A percentile compares a stretch with the other conserved stretches of the same genome.
phyloP scores from a whole-genome alignment of 2,888 invertebrate genomes.

The Campopleginae sp. region DNA sequence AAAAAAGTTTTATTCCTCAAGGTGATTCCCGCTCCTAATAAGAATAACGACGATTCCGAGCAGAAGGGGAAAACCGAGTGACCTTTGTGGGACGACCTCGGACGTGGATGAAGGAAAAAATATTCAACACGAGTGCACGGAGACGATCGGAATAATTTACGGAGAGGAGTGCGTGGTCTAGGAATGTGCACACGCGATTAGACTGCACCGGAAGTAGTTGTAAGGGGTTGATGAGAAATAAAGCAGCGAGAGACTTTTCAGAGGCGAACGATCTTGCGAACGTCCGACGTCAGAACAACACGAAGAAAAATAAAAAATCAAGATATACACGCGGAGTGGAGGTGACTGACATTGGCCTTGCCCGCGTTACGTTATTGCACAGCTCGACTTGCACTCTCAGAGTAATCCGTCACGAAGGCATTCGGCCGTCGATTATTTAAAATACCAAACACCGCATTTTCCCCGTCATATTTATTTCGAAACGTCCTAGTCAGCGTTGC shows the following conservation, averaged over 20 bases:
- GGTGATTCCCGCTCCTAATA: no score
- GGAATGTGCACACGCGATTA: not conserved
- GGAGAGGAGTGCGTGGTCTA: not conserved
- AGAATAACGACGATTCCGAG: no score
- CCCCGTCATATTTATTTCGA: not conserved
- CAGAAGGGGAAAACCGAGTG: not conserved
- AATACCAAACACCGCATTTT: not conserved
- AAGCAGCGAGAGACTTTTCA: not conserved
- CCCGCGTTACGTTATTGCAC: constrained; percentile 1
- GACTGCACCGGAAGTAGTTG: constrained; percentile 20
- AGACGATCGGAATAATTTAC: not conserved
- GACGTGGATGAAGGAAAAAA: constrained; percentile 6
- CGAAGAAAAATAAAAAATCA: constrained; percentile 16
- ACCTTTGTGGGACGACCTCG: not conserved
- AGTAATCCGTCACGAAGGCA: not conserved
- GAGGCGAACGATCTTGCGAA: constrained; percentile 5
- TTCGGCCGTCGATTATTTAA: not conserved
- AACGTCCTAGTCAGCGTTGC: not conserved
- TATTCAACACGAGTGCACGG: constrained; percentile 1
- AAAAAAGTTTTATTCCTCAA: not conserved
- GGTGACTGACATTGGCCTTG: constrained; percentile 62
- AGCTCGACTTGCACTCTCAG: constrained; percentile 26
- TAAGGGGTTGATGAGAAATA: constrained; percentile 1
- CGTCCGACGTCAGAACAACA: not conserved
- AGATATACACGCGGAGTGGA: constrained; percentile 6